phyloP scores from a whole-genome alignment of 2,888 invertebrate genomes.

The Bimastos eiseni region DNA sequence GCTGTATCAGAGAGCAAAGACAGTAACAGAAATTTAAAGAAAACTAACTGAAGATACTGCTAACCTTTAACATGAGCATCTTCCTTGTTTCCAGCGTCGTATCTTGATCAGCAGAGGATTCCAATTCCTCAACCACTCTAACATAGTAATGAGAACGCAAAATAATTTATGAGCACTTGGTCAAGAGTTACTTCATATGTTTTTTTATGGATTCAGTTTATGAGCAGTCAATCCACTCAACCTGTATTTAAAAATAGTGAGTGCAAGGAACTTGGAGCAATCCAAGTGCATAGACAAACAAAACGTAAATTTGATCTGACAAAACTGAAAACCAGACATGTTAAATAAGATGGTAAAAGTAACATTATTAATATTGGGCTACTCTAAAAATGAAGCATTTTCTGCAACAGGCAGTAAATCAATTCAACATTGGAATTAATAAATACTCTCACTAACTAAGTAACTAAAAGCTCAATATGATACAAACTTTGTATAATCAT shows the following conservation, averaged over 20 bases:
- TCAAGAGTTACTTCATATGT: neutral
- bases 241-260: neutral
- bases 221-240: neutral
- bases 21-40: neutral
- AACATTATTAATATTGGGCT: neutral
- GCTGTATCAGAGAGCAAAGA: neutral
- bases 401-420: neutral
- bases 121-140: constrained; percentile 34
- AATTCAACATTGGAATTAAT: neutral
- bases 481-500: constrained; percentile 73
- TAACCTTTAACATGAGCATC: constrained; percentile 63
- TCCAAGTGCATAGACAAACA: neutral
- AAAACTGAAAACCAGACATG: neutral
- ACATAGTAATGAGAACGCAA: neutral
- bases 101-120: constrained; percentile 64
- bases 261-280: neutral
- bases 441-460: neutral
- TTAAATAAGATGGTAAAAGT: neutral
- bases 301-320: neutral
- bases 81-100: constrained; percentile 76
- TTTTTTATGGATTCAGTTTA: neutral
- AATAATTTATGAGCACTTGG: neutral
- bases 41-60: neutral
- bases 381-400: neutral
- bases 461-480: constrained; percentile 2